Base-by-base conservation (phyloP, 2,797 vertebrate species). In the Crocidura indochinensis region DNA sequence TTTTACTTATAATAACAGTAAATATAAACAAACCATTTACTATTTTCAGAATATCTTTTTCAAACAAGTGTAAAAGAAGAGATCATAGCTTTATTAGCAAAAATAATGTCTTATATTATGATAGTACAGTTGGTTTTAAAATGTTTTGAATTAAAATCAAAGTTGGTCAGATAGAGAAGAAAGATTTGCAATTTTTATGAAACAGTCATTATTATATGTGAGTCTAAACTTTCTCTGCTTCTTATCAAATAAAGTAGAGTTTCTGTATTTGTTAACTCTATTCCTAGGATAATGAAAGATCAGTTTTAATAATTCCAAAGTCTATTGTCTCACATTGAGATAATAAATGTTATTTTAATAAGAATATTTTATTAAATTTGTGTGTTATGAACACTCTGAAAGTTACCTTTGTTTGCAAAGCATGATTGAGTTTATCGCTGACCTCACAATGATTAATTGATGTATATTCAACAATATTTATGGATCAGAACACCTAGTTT, bases 321-420 rank as follows among this genome's bases (percentile, higher is more conserved):
- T 62, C 2, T 29, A 20, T 65, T 72, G 26, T 46, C 10, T 74
- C 12, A 88, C 11, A 71, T 53, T 84, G 69, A 51, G 26, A n/a
- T 17, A 76, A 73, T 87, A 88, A 64, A 75, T 6, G 14, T 53
- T 60, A 71, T 90, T 88, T 90, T 78, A 71, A 53, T 67, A 84
- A 87, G 10, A 91, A 60, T 46, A 9, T 27, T 84, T 87, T 47
- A 53, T 75, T 31, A 15, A 64, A 51, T 62, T 2, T 24, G 14
- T n/a, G 11, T 62, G 8, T 0, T 31, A 65, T 46, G 7, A 73
- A 68, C 11, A 73, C 31, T 0, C 1, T 65, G 2, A 51, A 60
- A 78, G 77, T 77, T 56, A 73, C 26, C 38, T 76, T 60, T 44
- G 64, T 60, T 90, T 86, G 22, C 20, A 64, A 38, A 69, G 8